Evolutionary conservation across 1,140 invertebrate species (phyloP), one percentile per base, ranked within the genome.

Genomic region (Stegodyphus dumicola): DNA sequence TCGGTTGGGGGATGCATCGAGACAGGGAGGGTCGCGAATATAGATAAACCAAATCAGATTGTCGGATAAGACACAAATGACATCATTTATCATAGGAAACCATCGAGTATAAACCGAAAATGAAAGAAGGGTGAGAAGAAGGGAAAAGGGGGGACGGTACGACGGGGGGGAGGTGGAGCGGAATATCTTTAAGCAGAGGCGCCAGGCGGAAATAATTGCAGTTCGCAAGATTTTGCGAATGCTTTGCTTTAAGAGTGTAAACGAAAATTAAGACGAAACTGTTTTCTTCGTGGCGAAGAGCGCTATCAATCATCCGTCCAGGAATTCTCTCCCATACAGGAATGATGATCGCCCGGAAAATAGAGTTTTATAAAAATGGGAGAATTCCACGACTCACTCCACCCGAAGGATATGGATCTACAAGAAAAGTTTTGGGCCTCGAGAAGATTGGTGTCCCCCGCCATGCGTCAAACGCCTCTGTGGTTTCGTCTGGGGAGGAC

Each of bases 1-100:
- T 84, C 71, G n/a, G 18, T 18, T 51, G 54, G n/a, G 56, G 13
- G 17, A 17, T 2, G 33, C 13, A 17, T 11, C 33, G 33, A 33
- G 33, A 15, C 56, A 60, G 52, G 53, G 15, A 60, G 75, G 74
- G 51, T 17, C 51, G 66, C 75, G 84, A 77, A 85, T 84, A 84
- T 78, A 85, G 74, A 85, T 78, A 78, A 77, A 85, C 84, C 74
- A 73, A 85, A 85, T 85, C 84, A 77, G 84, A 85, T 85, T 65
- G 54, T 66, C 52, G 84, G 84, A 85, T 85, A 77, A 78, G 84
- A 73, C 84, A 73, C 84, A 85, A 85, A 85, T 85, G 84, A 78
- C 84, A 85, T 78, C 84, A 78, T 85, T 85, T 78, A 85, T 85
- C 84, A 77, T 85, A 71, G 56, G 67, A 77, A 85, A 85, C 71